phyloP scores from a whole-genome alignment of 64 coral and sea anemone species.

The Porites lutea region DNA sequence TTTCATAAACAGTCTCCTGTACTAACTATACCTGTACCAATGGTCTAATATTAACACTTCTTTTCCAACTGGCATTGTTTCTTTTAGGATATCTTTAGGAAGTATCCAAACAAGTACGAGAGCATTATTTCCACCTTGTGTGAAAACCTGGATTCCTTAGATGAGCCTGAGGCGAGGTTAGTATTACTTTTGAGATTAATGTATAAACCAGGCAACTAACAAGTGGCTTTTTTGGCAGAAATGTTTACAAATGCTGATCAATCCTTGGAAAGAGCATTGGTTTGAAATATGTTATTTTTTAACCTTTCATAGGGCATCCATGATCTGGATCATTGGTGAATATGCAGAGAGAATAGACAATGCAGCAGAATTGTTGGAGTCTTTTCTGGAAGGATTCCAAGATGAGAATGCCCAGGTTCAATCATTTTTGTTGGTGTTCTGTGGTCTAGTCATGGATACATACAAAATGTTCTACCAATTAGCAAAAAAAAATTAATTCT shows the following conservation, averaged over 20 bases:
- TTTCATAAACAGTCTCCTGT: background rate
- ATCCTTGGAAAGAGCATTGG: no score
- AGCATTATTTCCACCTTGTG: slow-evolving; percentile 98
- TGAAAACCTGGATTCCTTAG: slow-evolving; percentile 98
- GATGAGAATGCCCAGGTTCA: slow-evolving; percentile 97
- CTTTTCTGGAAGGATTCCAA: slow-evolving; percentile 99
- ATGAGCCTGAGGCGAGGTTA: slow-evolving; percentile 98
- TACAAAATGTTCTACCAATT: no score
- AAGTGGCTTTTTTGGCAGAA: no score
- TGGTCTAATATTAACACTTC: no score
- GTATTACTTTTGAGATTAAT: background rate
- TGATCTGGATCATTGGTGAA: slow-evolving; percentile 99
- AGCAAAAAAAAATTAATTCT: no score
- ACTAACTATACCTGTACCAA: no score
- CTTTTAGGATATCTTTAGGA: slow-evolving; percentile 95
- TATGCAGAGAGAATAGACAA: slow-evolving; percentile 99
- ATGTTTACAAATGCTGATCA: no score
- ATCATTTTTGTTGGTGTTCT: background rate
- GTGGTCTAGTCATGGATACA: background rate
- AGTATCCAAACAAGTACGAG: slow-evolving; percentile 99
- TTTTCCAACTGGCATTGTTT: no score
- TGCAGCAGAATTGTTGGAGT: slow-evolving; percentile 95
- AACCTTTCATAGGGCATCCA: slow-evolving; percentile 76
- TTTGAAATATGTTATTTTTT: background rate
- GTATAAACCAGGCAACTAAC: no score